Evolutionary conservation across 2,113 vertebrate species (phyloP).

Genomic region (Phaethornis superciliosus): DNA sequence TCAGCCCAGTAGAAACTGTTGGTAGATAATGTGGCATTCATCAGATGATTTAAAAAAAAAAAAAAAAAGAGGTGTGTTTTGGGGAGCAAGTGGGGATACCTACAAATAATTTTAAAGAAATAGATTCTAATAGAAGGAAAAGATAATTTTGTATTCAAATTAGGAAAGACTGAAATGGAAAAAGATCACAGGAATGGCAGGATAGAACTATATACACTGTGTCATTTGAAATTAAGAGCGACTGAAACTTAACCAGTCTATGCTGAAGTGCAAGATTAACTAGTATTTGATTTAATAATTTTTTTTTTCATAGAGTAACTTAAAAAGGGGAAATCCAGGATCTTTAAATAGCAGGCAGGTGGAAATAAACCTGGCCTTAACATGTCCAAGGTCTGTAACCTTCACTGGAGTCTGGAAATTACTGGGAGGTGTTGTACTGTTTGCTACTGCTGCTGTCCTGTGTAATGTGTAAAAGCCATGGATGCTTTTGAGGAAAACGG

Average conservation of each 20-base stretch:
- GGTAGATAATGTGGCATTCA: neutral
- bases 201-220: neutral
- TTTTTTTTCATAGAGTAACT: neutral
- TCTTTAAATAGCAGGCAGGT: neutral
- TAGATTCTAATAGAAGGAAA: neutral
- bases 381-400: neutral
- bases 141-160: neutral
- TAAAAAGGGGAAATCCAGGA: neutral
- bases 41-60: neutral
- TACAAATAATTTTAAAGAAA: neutral
- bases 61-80: neutral
- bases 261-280: neutral
- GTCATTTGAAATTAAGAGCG: neutral
- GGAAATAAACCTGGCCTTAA: neutral
- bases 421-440: neutral
- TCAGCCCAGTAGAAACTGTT: neutral
- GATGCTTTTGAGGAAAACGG: neutral
- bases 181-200: neutral
- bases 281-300: neutral
- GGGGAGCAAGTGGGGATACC: neutral
- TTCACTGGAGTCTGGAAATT: neutral
- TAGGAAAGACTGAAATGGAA: neutral
- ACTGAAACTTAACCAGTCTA: neutral
- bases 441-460: neutral
- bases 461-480: neutral